Conservation (phyloP, 2,797 vertebrate genomes). For the Moxostoma hubbsi region DNA sequence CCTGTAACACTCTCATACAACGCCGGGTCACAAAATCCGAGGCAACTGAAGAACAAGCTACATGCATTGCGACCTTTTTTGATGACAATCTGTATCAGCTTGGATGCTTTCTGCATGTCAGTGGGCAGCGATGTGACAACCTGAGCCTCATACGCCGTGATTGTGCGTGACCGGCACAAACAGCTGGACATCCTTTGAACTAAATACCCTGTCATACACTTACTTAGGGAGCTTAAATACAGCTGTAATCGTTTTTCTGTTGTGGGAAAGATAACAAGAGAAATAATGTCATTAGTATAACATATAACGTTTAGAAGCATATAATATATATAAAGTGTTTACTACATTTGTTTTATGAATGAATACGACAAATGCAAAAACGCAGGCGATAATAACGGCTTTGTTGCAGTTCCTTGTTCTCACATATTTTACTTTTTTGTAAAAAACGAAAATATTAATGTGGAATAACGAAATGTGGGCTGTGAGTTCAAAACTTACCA, state of each 20-base stretch:
- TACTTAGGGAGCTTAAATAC: constrained; percentile 52
- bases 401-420: not conserved
- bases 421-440: not conserved
- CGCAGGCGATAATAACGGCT: not conserved
- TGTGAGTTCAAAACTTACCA: constrained; percentile 45
- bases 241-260: constrained; percentile 52
- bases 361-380: not conserved
- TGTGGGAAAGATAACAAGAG: constrained; percentile 3
- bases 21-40: constrained; percentile 47
- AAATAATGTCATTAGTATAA: not conserved
- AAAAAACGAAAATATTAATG: not conserved
- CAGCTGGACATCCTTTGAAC: constrained; percentile 53
- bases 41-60: constrained; percentile 65
- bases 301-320: not conserved
- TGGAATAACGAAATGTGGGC: not conserved
- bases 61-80: constrained; percentile 63
- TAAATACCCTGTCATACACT: constrained; percentile 48
- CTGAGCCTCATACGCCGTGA: constrained; percentile 58
- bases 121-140: constrained; percentile 57
- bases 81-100: constrained; percentile 59
- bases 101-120: constrained; percentile 54
- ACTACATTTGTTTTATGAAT: not conserved
- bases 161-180: constrained; percentile 44
- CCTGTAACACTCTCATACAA: constrained; percentile 49
- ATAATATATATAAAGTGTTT: not conserved